phyloP scores from a whole-genome alignment of 1,140 invertebrate genomes.

The Aradophagus sp. region DNA sequence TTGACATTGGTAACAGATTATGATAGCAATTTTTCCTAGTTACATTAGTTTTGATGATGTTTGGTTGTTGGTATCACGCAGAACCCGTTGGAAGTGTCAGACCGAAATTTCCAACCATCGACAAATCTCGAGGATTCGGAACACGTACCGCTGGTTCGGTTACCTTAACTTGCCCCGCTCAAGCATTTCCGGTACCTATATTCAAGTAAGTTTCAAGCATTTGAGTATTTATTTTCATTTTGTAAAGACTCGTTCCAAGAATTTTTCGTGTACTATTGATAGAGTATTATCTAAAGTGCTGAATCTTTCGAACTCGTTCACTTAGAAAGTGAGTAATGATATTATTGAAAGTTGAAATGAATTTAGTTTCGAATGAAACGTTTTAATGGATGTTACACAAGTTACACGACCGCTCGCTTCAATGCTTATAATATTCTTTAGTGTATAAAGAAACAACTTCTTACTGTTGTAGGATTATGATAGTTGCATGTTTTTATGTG shows the following conservation, averaged over 20 bases:
- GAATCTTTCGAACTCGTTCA: not conserved
- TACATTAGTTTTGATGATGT: too few relatives aligned
- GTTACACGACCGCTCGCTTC: conserved; percentile 31
- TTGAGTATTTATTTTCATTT: too few relatives aligned
- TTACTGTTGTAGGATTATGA: conserved; percentile 1
- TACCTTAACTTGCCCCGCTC: conserved; percentile 76
- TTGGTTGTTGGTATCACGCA: conserved; percentile 63
- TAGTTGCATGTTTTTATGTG: conserved; percentile 13
- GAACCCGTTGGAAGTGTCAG: conserved; percentile 79
- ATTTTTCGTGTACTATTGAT: not conserved
- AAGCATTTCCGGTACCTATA: conserved; percentile 79
- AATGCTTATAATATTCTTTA: conserved; percentile 22
- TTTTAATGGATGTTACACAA: not conserved
- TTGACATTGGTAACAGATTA: too few relatives aligned
- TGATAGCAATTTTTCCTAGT: too few relatives aligned
- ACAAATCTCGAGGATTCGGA: conserved; percentile 79
- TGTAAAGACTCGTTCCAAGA: too few relatives aligned
- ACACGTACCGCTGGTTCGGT: conserved; percentile 61
- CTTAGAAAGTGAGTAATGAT: not conserved
- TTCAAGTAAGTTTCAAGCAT: conserved; percentile 74
- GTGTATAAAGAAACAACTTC: conserved; percentile 5
- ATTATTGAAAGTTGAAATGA: not conserved
- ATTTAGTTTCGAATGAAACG: not conserved
- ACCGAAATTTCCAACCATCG: conserved; percentile 81
- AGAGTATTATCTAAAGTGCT: not conserved